phyloP scores from a whole-genome alignment of 2,113 vertebrate species.

The Monarcha castaneiventris region DNA sequence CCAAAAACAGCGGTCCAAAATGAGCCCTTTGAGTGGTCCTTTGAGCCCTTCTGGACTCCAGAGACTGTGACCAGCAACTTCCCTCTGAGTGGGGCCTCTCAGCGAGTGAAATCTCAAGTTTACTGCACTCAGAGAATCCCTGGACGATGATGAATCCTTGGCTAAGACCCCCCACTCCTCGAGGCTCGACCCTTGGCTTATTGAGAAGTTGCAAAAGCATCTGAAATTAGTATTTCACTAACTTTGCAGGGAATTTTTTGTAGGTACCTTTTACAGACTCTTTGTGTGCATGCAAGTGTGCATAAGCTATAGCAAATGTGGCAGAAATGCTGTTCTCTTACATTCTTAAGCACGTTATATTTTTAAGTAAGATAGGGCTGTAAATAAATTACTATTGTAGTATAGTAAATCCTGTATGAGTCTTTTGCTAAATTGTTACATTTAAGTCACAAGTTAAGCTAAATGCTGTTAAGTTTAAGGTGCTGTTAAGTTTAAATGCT shows the following conservation, averaged over 20 bases:
- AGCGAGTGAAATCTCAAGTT: background rate
- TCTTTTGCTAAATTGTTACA: background rate
- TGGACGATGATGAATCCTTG: accelerated
- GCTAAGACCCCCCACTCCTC: background rate
- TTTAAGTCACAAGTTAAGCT: background rate
- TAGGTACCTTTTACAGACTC: background rate
- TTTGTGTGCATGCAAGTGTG: background rate
- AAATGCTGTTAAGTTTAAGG: background rate
- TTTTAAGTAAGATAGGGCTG: background rate
- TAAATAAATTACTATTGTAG: background rate
- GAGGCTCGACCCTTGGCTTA: background rate
- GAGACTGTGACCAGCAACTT: background rate
- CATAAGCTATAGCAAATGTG: background rate
- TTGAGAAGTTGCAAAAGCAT: background rate
- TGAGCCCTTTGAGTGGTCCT: no score
- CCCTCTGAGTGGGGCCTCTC: no score
- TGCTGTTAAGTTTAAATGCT: background rate
- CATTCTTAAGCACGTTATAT: background rate
- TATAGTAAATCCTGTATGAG: background rate
- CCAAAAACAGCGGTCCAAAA: background rate
- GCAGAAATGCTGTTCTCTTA: background rate
- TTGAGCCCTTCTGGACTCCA: background rate
- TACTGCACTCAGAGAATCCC: background rate
- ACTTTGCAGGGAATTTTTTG: background rate
- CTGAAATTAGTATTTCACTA: background rate